Evolutionary conservation across 92 coral and sea anemone genomes (phyloP).

Genomic region (Palythoa grandiflora): DNA sequence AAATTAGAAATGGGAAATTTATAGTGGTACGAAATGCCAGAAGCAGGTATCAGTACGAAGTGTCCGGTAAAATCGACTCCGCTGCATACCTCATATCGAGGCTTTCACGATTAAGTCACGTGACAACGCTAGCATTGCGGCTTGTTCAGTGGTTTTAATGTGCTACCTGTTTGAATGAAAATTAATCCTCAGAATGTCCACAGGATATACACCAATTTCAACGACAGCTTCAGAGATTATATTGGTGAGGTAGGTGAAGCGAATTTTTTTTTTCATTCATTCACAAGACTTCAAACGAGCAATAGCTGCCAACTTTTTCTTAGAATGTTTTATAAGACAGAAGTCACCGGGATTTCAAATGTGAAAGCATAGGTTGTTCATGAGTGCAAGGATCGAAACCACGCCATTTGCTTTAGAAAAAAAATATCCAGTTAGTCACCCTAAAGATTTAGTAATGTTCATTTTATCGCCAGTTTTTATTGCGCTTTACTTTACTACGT

Average conservation of each 20-base stretch:
- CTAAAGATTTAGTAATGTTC: neutral
- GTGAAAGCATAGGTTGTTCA: too few relatives aligned
- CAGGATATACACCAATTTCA: conserved; percentile 10
- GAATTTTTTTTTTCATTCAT: too few relatives aligned
- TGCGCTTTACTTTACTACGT: neutral
- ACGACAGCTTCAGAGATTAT: conserved; percentile 2
- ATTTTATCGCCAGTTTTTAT: neutral
- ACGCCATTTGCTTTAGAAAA: too few relatives aligned
- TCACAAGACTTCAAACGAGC: neutral
- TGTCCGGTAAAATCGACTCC: too few relatives aligned
- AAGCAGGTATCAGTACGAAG: too few relatives aligned
- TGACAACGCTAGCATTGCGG: neutral
- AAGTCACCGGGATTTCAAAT: neutral
- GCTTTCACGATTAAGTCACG: neutral
- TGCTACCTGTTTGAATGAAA: neutral
- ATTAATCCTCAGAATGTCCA: neutral
- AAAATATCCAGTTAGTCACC: too few relatives aligned
- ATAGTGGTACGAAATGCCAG: too few relatives aligned
- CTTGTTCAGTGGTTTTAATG: neutral
- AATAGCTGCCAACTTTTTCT: neutral
- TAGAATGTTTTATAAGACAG: neutral
- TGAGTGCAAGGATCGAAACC: too few relatives aligned
- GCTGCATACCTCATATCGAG: neutral
- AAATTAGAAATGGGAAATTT: too few relatives aligned
- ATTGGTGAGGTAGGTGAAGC: neutral